Evolutionary conservation across 2,797 vertebrate species (phyloP).

Genomic region (Bothrops alternatus): DNA sequence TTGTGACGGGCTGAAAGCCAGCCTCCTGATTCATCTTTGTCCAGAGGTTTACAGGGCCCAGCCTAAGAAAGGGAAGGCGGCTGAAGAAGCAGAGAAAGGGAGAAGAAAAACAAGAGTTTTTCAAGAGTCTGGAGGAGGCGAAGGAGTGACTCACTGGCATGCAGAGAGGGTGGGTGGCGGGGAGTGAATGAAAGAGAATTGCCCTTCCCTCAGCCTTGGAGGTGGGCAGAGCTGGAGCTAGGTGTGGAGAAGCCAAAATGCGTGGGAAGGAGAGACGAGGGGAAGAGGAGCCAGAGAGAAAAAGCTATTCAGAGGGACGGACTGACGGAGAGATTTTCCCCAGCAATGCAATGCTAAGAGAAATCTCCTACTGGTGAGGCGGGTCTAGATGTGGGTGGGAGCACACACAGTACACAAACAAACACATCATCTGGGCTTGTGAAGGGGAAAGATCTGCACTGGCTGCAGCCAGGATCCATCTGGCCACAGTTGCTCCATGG

Average conservation of each 20-base stretch:
- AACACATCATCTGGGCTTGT: too few species aligned
- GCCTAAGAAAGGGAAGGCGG: not conserved
- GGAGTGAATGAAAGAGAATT: not conserved
- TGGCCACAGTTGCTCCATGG: not conserved
- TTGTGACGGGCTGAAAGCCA: not conserved
- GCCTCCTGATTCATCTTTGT: not conserved
- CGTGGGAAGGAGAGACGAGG: constrained; percentile 3
- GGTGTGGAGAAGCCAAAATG: constrained; percentile 8
- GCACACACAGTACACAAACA: not conserved
- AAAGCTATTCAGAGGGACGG: not conserved
- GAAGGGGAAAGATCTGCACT: not conserved
- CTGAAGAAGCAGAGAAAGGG: constrained; percentile 4
- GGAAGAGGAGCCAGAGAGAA: not conserved
- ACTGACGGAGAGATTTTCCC: not conserved
- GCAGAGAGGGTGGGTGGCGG: constrained; percentile 32
- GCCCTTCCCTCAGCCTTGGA: not conserved
- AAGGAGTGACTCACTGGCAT: constrained; percentile 30
- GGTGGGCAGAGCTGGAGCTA: not conserved
- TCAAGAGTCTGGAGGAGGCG: not conserved
- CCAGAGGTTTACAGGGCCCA: not conserved
- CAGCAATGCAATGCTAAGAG: fast-evolving
- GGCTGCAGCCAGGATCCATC: not conserved
- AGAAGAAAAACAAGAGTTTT: not conserved
- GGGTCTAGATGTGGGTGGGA: not conserved
- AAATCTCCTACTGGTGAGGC: not conserved